Percentiles rank a stretch among this genome's conserved stretches.
Conservation (phyloP, 2,888 invertebrate species). For the Byasa hedistus region DNA sequence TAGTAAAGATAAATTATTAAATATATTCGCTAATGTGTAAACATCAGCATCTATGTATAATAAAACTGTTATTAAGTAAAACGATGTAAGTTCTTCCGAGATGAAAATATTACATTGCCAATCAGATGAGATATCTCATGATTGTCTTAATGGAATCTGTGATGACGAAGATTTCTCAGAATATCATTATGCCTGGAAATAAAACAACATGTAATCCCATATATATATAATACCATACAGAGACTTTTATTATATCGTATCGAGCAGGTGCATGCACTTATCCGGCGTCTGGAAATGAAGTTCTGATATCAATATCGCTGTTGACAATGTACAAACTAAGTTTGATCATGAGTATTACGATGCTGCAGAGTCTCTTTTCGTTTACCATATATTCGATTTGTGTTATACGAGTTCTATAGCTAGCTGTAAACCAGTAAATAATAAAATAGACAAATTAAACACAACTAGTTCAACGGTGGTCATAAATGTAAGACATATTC, state of each 20-base stretch:
- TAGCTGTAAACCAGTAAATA: neutral
- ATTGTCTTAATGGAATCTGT: neutral
- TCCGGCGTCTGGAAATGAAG: neutral
- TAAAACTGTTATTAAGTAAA: no score
- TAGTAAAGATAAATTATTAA: no score
- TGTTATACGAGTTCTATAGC: neutral
- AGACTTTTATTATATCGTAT: neutral
- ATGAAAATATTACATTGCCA: no score
- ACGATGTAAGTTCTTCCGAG: no score
- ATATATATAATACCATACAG: neutral
- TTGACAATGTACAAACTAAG: neutral
- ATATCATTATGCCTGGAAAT: neutral
- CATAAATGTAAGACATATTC: no score
- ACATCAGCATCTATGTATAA: no score
- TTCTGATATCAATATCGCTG: neutral
- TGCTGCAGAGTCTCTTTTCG: constrained; percentile 2
- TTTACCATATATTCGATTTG: neutral
- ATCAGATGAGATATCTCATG: no score
- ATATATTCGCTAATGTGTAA: no score
- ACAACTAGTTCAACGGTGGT: no score
- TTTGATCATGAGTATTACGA: neutral
- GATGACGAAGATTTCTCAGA: neutral
- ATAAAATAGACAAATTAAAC: neutral
- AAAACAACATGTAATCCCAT: neutral
- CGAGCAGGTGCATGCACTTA: neutral